Percentiles rank a stretch among this genome's conserved stretches.
These are phyloP conservation scores for Corbicula japonica DNA, from an alignment of 2,888 invertebrate genomes.

Conservation along the genomic window DNA sequence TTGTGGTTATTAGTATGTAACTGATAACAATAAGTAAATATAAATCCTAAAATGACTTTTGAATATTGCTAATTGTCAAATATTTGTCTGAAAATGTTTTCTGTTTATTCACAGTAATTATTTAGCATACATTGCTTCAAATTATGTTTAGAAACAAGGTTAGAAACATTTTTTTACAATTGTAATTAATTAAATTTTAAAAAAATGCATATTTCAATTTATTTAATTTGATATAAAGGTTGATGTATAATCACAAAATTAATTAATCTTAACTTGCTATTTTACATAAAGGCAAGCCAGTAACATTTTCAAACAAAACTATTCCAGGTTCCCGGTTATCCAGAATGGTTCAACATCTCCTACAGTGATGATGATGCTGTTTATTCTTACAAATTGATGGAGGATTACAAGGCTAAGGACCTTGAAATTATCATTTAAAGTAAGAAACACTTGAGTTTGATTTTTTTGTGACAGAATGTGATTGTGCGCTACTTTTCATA, in stretches of 20 bases:
- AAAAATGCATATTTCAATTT: neutral
- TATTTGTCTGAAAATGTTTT: neutral
- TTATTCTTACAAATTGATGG: constrained; percentile 35
- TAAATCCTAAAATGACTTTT: neutral
- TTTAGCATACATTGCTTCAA: neutral
- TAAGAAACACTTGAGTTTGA: no score
- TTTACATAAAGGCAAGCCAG: neutral
- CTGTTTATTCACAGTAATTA: neutral
- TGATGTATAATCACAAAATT: neutral
- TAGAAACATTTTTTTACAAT: neutral
- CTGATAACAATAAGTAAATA: neutral
- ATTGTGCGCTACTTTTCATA: no score
- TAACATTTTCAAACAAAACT: neutral
- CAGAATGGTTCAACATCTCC: constrained; percentile 44
- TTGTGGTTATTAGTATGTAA: neutral
- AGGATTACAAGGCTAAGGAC: constrained; percentile 31
- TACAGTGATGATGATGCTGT: constrained; percentile 43
- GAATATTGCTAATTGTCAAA: neutral
- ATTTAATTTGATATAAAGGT: neutral
- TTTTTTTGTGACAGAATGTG: no score
- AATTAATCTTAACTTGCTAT: neutral
- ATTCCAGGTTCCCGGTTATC: constrained; percentile 26
- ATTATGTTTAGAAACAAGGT: neutral
- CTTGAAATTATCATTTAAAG: constrained; percentile 19
- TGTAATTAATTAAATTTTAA: neutral